phyloP scores from a whole-genome alignment of 2,888 invertebrate species.

The Stenodema calcarata region DNA sequence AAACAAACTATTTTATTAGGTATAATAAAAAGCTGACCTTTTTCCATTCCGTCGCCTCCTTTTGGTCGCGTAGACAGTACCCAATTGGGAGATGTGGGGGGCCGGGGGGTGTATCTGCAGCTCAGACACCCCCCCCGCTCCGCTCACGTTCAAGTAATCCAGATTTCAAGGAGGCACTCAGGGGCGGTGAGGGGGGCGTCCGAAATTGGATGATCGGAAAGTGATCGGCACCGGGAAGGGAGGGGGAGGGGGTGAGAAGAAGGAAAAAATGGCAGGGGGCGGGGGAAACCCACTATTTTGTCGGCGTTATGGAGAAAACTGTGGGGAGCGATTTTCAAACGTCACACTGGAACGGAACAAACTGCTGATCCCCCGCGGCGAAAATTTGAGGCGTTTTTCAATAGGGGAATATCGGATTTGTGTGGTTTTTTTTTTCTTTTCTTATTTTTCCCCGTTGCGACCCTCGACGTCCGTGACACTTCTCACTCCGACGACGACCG shows the following conservation, averaged over 20 bases:
- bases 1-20: neutral
- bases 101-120: conserved; percentile 53
- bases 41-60: conserved; percentile 93
- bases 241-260: neutral
- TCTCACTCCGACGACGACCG: conserved; percentile 57
- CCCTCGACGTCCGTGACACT: conserved; percentile 35
- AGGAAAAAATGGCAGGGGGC: too few relatives aligned
- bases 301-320: conserved; percentile 35
- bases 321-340: neutral
- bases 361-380: too few relatives aligned
- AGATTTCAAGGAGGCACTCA: conserved; percentile 56
- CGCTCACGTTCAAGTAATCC: conserved; percentile 54
- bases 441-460: neutral
- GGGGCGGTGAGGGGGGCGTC: conserved; percentile 54
- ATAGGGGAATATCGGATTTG: too few relatives aligned
- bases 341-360: too few relatives aligned
- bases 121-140: conserved; percentile 52
- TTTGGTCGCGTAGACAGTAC: conserved; percentile 97
- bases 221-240: neutral
- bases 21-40: conserved; percentile 71
- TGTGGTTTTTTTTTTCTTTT: neutral
- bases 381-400: too few relatives aligned
- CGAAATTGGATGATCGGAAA: neutral
- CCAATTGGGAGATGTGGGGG: conserved; percentile 80
- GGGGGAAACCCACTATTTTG: neutral